Percentiles rank a stretch among this genome's conserved stretches.
Evolutionary conservation across 2,888 invertebrate species (phyloP).

Genomic region (Dynastes grantii): DNA sequence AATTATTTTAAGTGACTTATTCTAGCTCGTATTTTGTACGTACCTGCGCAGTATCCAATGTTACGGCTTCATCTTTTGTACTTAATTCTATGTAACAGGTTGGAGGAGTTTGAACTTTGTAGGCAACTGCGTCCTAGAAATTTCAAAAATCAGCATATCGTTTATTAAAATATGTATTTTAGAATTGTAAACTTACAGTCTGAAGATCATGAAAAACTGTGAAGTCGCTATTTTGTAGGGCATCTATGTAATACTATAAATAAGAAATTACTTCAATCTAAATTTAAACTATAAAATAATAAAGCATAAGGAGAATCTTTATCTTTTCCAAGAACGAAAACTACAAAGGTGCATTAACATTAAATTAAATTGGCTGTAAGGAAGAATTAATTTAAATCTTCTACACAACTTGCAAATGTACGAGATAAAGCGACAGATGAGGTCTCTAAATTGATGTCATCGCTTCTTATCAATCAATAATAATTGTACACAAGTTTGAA

Average conservation of each 20-base stretch:
- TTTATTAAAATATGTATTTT: background rate
- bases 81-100: constrained; percentile 69
- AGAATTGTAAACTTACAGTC: background rate
- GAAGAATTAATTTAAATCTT: background rate
- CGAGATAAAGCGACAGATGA: constrained; percentile 1
- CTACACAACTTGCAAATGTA: background rate
- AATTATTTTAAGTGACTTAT: background rate
- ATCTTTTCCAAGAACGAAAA: too few relatives aligned
- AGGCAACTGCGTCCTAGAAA: constrained; percentile 69
- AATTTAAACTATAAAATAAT: too few relatives aligned
- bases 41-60: background rate
- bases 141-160: background rate
- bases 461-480: constrained; percentile 6
- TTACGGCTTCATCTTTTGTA: background rate
- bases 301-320: too few relatives aligned
- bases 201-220: background rate
- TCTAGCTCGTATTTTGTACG: background rate
- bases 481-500: constrained; percentile 1
- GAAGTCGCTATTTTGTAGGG: background rate
- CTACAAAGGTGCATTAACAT: too few relatives aligned
- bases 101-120: constrained; percentile 68
- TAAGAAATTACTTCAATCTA: background rate
- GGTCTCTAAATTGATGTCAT: constrained; percentile 18
- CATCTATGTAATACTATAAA: background rate
- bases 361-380: too few relatives aligned